Base-by-base conservation (phyloP, 2,797 vertebrate genomes). In the Philypnodon macrostomus region DNA sequence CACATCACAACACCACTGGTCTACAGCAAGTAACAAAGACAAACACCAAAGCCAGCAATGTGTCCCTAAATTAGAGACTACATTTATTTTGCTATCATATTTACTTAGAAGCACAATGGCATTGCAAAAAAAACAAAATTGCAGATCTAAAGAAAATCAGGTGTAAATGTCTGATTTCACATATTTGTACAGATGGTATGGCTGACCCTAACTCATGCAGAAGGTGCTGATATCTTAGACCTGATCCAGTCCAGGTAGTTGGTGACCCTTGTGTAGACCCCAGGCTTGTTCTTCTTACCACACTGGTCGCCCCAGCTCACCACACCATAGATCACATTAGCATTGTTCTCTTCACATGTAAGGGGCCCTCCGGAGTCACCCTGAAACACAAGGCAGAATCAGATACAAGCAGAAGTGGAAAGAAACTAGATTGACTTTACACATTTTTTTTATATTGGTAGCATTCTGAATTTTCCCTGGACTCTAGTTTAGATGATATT, bases 301-400 rank as follows among this genome's bases (percentile, higher is more conserved):
- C 96, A 98, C 11, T 77, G 75, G 9, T 93, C 87, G 10, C 97
- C 97, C 96, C 97, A 99, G 76, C 95, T 98, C 59, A 98, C 95
- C 15, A 98, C 53, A 14, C 96, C 97, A 1, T 93, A 95, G 9
- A 95, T 3, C 0, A 89, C 86, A 47, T 85, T 77, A 21, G 52
- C 68, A 0, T 52, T 72, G 0, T 90, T 69, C 44, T 67, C 67
- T 12, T 80, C 42, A 62, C 96, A 99, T 10, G 89, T 92, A 53
- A 99, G 66, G 0, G 97, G 95, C 9, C 97, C 95, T 33, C 97
- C 95, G 0, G 96, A 98, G 73, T 99, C 96, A 11, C 95, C 95
- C 96, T 98, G 76, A 47, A 77, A 69, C 39, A 27, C 3, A 18
- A 8, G 27, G 5, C 10, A 27, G 23, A 9, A 27, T 10, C 31